These are phyloP conservation scores for Diaprepes abbreviatus DNA, from an alignment of 2,888 invertebrate genomes.

Conservation along the genomic window DNA sequence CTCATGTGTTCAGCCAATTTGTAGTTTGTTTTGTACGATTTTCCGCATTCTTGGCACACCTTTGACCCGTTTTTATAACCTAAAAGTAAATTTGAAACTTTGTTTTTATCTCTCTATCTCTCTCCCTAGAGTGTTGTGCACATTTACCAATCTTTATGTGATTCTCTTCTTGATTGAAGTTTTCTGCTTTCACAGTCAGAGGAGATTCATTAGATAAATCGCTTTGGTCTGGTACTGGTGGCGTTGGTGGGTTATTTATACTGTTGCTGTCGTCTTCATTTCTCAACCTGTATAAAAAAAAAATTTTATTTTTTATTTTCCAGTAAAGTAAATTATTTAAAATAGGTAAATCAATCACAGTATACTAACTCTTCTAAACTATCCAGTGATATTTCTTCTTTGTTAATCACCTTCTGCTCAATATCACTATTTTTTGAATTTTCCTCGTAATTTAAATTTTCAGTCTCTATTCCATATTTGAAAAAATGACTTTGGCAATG, in stretches of 20 bases:
- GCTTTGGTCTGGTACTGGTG: neutral
- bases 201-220: conserved; percentile 13
- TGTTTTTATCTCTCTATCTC: no score
- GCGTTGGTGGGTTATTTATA: conserved; percentile 15
- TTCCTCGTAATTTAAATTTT: conserved; percentile 13
- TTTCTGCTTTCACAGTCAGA: neutral
- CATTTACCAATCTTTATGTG: conserved; percentile 8
- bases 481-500: conserved; percentile 66
- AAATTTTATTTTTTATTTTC: no score
- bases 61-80: conserved; percentile 17
- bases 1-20: conserved; percentile 74
- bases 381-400: conserved; percentile 38
- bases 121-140: no score
- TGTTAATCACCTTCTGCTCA: conserved; percentile 7
- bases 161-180: conserved; percentile 1
- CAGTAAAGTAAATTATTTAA: no score
- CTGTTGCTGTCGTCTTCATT: conserved; percentile 36
- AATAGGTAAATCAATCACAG: no score
- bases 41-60: conserved; percentile 71
- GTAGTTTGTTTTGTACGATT: conserved; percentile 73
- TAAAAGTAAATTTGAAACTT: no score
- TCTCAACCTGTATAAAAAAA: conserved; percentile 24
- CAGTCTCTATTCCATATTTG: conserved; percentile 58
- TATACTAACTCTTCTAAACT: conserved; percentile 35
- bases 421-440: conserved; percentile 22